A percentile compares a stretch with the other conserved stretches of the same genome.
Evolutionary conservation across 2,888 invertebrate species (phyloP).

Genomic region (Unio pictorum): DNA sequence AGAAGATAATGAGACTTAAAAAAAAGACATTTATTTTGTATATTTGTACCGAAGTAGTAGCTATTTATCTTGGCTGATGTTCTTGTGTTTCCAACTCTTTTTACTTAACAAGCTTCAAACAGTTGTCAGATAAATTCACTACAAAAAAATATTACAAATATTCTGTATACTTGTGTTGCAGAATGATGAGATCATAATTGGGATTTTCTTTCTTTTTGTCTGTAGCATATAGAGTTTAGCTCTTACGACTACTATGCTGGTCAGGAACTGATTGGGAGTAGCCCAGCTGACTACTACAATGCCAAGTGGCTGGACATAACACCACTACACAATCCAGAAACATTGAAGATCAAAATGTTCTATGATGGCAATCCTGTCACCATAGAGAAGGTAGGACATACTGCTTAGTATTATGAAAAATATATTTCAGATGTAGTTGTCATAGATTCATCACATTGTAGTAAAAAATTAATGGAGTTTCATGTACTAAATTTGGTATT

Average conservation of each 20-base stretch:
- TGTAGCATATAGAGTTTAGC: conserved; percentile 76
- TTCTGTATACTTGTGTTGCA: background rate
- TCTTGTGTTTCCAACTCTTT: too few relatives aligned
- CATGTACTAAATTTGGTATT: background rate
- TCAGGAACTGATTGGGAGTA: conserved; percentile 81
- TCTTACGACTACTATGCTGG: conserved; percentile 80
- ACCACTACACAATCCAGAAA: conserved; percentile 46
- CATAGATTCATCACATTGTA: background rate
- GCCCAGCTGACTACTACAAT: conserved; percentile 82
- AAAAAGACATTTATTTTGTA: too few relatives aligned
- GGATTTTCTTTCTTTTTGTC: conserved; percentile 9
- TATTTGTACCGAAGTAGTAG: too few relatives aligned
- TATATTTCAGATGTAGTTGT: too few relatives aligned
- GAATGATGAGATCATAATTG: background rate
- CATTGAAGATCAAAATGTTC: conserved; percentile 20
- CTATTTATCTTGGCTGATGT: too few relatives aligned
- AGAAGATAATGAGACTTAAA: too few relatives aligned
- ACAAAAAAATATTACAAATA: background rate
- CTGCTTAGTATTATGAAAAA: background rate
- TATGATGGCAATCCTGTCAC: conserved; percentile 33
- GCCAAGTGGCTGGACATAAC: conserved; percentile 83
- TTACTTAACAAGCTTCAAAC: too few relatives aligned
- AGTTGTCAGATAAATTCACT: too few relatives aligned
- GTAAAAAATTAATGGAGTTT: background rate
- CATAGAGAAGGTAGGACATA: conserved; percentile 40